Base-by-base conservation (phyloP, 2,113 vertebrate genomes). In the Blennius ocellaris region DNA sequence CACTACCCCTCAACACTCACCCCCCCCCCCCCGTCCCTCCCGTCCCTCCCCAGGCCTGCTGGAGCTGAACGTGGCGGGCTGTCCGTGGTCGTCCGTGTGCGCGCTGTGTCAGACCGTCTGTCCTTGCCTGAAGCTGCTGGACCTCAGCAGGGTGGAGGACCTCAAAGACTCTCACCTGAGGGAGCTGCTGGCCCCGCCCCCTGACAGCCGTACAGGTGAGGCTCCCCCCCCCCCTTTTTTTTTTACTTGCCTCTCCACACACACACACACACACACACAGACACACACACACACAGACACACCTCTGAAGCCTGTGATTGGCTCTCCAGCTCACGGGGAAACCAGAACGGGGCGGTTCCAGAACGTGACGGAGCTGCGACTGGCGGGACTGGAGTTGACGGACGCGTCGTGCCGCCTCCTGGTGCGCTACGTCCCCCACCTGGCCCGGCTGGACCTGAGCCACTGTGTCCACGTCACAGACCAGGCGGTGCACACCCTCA, bases 121-220 rank as follows among this genome's bases (percentile, higher is more conserved):
- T 90, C 95, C 96, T 0, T 96, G 95, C 69, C 89, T 97, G 78
- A 91, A 93, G 74, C 92, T 96, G 82, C 90, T 97, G 87, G 96
- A 97, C 73, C 93, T 97, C 70, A 95, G 96, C 84, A 93, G 95
- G 76, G 95, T 96, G 0, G 96, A 97, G 82, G 96, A 96, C 68
- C 92, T 97, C 36, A 97, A 97, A 85, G 96, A 97, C 78, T 95
- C 95, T 0, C 95, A 97, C 83, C 94, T 97, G 81, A 94, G 94
- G 0, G 96, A 97, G 89, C 93, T 97, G 82, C 93, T 97, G 62
- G 92, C 95, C 30, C 95, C 96, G 16, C 93, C 94, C 0, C 83
- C 90, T 7, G 96, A 97, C 84, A 92, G 93, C 36, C 88, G 94
- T 84, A 94, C 95, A 94, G 96, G 95, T 96, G 73, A 85, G 78